Conservation (phyloP, 1,140 invertebrate genomes). For the Pteromalus puparum region DNA sequence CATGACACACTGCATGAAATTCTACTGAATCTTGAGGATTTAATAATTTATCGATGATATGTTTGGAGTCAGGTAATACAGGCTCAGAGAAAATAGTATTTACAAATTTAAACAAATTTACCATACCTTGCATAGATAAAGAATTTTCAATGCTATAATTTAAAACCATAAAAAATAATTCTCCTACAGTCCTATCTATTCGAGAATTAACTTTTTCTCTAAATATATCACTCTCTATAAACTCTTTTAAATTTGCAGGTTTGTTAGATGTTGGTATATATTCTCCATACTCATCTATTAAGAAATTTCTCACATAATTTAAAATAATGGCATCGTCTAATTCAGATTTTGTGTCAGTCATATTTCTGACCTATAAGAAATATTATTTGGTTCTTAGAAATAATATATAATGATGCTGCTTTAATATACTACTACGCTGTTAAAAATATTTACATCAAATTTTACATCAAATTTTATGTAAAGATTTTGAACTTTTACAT, state of each 20-base stretch:
- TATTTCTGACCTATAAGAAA: too few species aligned
- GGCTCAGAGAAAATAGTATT: neutral
- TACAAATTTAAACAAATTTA: neutral
- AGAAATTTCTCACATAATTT: too few species aligned
- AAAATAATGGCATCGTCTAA: too few species aligned
- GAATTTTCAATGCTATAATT: neutral
- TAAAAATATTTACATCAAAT: too few species aligned
- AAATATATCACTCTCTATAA: neutral
- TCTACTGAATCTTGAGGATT: neutral
- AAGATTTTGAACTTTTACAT: too few species aligned
- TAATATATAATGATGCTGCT: too few species aligned
- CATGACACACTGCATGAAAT: neutral
- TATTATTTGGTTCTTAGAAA: too few species aligned
- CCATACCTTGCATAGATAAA: neutral
- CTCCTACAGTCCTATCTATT: neutral
- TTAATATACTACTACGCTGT: too few species aligned
- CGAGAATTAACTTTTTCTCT: neutral
- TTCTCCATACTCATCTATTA: too few species aligned
- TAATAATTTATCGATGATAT: conserved; percentile 18
- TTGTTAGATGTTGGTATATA: neutral
- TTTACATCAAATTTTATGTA: too few species aligned
- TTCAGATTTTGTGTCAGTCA: too few species aligned
- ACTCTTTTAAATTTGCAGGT: neutral
- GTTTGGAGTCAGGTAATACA: too few species aligned
- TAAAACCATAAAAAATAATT: neutral